These are phyloP conservation scores for Bradypodion pumilum DNA, from an alignment of 2,797 vertebrate species.

Conservation along the genomic window DNA sequence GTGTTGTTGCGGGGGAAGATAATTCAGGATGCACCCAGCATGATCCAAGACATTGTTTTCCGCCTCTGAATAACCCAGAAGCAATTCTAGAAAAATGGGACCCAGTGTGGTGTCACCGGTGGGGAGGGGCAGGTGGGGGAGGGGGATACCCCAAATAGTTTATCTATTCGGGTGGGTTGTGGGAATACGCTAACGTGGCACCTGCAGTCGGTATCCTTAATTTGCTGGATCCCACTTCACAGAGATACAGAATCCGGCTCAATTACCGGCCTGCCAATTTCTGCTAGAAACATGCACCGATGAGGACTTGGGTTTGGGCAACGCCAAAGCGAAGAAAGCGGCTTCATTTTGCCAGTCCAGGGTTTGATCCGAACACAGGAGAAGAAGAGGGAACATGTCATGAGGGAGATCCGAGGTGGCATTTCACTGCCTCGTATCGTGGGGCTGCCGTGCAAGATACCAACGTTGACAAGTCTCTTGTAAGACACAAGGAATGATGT, in stretches of 20 bases:
- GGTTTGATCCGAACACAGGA: too few relatives aligned
- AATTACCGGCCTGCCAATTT: too few relatives aligned
- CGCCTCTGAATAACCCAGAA: background rate
- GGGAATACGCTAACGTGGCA: background rate
- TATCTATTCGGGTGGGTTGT: slow-evolving; percentile 3
- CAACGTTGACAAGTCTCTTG: background rate
- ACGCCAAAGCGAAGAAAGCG: too few relatives aligned
- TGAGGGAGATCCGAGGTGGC: background rate
- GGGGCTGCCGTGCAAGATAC: background rate
- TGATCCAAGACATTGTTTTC: background rate
- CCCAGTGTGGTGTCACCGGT: slow-evolving; percentile 6
- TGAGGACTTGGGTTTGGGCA: too few relatives aligned
- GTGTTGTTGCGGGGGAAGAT: background rate
- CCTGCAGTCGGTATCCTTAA: background rate
- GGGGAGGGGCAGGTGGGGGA: slow-evolving; percentile 10
- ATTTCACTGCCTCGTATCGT: background rate
- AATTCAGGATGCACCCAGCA: background rate
- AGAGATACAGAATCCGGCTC: too few relatives aligned
- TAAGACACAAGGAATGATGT: background rate
- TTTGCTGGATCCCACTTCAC: slow-evolving; percentile 9
- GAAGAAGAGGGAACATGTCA: background rate
- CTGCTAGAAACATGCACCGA: too few relatives aligned
- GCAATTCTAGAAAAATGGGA: slow-evolving; percentile 16
- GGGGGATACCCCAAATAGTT: background rate
- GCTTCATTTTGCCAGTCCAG: too few relatives aligned